Evolutionary conservation across 2,797 vertebrate species (phyloP), one percentile per base, ranked within the genome.

Genomic region (Scleropages formosus): DNA sequence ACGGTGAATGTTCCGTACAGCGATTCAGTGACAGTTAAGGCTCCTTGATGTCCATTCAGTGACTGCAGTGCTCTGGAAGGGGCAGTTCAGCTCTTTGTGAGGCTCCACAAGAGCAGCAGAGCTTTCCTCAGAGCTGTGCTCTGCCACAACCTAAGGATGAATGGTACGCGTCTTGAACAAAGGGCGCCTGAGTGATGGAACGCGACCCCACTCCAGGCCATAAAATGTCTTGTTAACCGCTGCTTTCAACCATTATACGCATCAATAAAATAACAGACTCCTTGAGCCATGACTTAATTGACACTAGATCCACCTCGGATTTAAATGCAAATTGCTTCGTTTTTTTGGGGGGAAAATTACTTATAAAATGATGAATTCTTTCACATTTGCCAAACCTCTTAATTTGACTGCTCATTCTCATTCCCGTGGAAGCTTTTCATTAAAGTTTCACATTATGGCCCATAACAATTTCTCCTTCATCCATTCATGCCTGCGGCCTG

Each of bases 201-300:
- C 68, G 62, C 58, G n/a, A 75, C 39, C 27, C 67, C 51, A 77
- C 79, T 78, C 72, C 71, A 79, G 74, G 80, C 79, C 26, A 73
- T 83, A 82, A 82, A 79, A 77, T n/a, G 56, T 80, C 75, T 72
- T 79, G 78, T 82, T 79, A 83, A 86, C 49, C 67, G 75, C 74
- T 49, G n/a, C 77, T 77, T 73, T 70, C 82, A 74, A 53, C 67
- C 78, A 82, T 85, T 71, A 80, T 68, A 84, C 51, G 72, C 83
- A 76, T 85, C 82, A 87, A 87, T 88, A 84, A 85, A 88, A 83
- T 76, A 86, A 85, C 81, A 79, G 44, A 76, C 77, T 87, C 83
- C 86, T 85, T 80, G 68, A 82, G 86, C 79, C 0, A 82, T 26
- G 77, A 88, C 86, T 85, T 88, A 88, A 88, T 89, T 89, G 83